phyloP scores from a whole-genome alignment of 92 coral and sea anemone species.

The Palythoa grandiflora region DNA sequence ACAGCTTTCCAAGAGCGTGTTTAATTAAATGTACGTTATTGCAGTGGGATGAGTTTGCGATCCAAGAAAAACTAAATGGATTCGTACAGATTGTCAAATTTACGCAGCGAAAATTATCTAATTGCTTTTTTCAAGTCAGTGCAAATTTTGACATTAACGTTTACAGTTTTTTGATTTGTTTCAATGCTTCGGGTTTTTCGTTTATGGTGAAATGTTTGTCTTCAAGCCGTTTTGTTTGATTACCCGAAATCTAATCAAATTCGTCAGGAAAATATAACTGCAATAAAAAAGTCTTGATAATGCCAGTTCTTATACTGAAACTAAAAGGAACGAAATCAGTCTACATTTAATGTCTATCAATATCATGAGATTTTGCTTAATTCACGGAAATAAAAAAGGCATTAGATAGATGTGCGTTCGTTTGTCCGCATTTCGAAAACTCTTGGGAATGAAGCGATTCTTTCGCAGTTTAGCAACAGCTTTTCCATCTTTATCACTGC shows the following conservation, averaged over 20 bases:
- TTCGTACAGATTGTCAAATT: background rate
- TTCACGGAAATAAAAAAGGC: background rate
- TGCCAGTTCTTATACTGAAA: too few species aligned
- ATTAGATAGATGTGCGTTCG: background rate
- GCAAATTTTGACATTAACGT: slow-evolving; percentile 17
- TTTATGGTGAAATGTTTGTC: slow-evolving; percentile 36
- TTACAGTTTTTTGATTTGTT: slow-evolving; percentile 27
- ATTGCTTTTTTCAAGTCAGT: slow-evolving; percentile 11
- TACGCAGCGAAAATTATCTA: background rate
- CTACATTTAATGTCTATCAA: background rate
- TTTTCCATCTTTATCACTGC: slow-evolving; percentile 1
- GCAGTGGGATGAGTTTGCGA: background rate
- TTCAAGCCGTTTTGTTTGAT: slow-evolving; percentile 43
- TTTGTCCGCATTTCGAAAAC: background rate
- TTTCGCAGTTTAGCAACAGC: background rate
- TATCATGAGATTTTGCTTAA: background rate
- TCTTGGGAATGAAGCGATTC: background rate
- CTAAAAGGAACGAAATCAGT: background rate
- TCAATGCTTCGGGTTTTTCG: background rate
- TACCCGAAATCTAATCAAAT: slow-evolving; percentile 40
- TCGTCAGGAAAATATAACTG: slow-evolving; percentile 19
- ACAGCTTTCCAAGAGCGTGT: slow-evolving; percentile 32
- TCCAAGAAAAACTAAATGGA: background rate
- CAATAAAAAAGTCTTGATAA: background rate
- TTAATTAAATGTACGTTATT: slow-evolving; percentile 33